A percentile compares a stretch with the other conserved stretches of the same genome.
These are phyloP conservation scores for Characodon lateralis DNA, from an alignment of 2,797 vertebrate species.

Conservation along the genomic window DNA sequence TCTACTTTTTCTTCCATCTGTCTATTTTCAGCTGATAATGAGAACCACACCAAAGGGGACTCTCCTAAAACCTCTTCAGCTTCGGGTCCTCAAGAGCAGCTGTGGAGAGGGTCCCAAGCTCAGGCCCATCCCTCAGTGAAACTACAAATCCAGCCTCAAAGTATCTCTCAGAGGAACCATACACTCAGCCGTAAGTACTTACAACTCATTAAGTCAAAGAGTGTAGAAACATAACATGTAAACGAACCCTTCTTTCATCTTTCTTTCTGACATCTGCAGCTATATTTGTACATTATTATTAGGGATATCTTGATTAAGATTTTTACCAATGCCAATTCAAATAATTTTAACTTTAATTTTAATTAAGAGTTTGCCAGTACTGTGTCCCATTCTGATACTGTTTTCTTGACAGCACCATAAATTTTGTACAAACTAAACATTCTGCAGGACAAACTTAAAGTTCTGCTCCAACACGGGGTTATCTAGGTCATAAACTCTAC, in stretches of 20 bases:
- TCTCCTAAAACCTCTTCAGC: slow-evolving; percentile 88
- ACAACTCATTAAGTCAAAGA: not conserved
- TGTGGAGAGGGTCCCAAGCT: slow-evolving; percentile 78
- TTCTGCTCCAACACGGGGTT: not conserved
- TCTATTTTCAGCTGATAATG: slow-evolving; percentile 89
- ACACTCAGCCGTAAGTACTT: slow-evolving; percentile 85
- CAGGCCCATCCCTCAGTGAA: slow-evolving; percentile 72
- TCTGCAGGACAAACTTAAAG: not conserved
- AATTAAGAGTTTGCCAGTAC: not conserved
- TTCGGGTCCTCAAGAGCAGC: slow-evolving; percentile 85
- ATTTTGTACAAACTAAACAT: not conserved
- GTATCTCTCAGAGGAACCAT: slow-evolving; percentile 88
- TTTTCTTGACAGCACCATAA: not conserved
- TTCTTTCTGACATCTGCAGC: not conserved
- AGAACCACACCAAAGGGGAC: slow-evolving; percentile 92
- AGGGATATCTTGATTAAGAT: not conserved
- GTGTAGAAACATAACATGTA: slow-evolving; percentile 4
- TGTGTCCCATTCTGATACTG: not conserved
- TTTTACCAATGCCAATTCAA: not conserved
- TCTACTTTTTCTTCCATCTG: slow-evolving; percentile 15
- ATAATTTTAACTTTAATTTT: not conserved
- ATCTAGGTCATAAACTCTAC: not conserved
- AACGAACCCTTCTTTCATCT: not conserved
- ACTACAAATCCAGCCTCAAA: slow-evolving; percentile 87
- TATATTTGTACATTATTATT: not conserved